Conservation (phyloP, 2,888 invertebrate species). For the Lampropteryx suffumata region DNA sequence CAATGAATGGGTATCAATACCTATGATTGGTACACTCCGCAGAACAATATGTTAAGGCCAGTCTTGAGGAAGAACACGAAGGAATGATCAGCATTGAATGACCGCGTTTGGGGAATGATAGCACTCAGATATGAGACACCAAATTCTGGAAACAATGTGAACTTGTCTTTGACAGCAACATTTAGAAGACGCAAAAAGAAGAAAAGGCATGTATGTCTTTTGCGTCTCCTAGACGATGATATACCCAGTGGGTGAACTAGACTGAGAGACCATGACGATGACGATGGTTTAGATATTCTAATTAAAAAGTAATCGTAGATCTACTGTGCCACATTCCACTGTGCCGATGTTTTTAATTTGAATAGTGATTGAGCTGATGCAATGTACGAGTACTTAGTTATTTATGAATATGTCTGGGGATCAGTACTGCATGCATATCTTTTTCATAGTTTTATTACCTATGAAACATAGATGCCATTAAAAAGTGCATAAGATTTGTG, state of each 20-base stretch:
- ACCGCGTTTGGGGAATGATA: slow-evolving; percentile 9
- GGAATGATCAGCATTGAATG: slow-evolving; percentile 54
- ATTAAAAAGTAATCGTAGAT: too few relatives aligned
- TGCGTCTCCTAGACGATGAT: too few relatives aligned
- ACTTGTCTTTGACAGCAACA: background rate
- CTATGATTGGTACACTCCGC: slow-evolving; percentile 48
- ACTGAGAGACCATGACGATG: too few relatives aligned
- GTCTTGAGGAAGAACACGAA: slow-evolving; percentile 47
- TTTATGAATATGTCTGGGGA: background rate
- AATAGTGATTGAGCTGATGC: too few relatives aligned
- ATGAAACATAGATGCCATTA: slow-evolving; percentile 21
- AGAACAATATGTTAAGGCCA: slow-evolving; percentile 41
- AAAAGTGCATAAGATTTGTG: slow-evolving; percentile 14
- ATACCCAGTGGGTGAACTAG: too few relatives aligned
- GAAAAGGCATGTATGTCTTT: too few relatives aligned
- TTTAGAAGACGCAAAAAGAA: too few relatives aligned
- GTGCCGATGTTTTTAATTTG: too few relatives aligned
- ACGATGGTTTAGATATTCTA: too few relatives aligned
- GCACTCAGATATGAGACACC: slow-evolving; percentile 35
- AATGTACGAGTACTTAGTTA: too few relatives aligned
- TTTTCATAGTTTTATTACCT: slow-evolving; percentile 16
- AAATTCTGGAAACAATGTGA: slow-evolving; percentile 20
- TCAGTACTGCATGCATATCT: slow-evolving; percentile 11
- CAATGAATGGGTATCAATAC: slow-evolving; percentile 6
- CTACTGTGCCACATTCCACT: too few relatives aligned